These are phyloP conservation scores for Palloptera scutellata DNA, from an alignment of 2,888 invertebrate species.

Conservation along the genomic window DNA sequence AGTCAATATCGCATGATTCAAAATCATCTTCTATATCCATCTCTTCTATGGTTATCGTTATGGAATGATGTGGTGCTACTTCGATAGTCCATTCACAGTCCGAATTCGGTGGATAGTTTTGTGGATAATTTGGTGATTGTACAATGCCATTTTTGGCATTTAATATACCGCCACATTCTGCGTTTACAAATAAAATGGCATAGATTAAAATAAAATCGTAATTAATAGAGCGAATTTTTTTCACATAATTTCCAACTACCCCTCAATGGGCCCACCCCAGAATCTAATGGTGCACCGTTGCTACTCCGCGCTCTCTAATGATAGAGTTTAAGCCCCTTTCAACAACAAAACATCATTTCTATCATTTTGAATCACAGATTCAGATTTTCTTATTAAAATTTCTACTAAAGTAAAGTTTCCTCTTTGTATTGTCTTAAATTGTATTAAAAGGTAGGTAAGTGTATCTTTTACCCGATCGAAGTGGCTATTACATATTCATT, in stretches of 20 bases:
- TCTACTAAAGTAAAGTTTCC: too few relatives aligned
- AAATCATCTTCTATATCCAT: slow-evolving; percentile 68
- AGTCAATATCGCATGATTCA: slow-evolving; percentile 50
- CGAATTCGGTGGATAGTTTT: slow-evolving; percentile 76
- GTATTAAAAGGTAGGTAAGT: too few relatives aligned
- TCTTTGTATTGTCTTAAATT: too few relatives aligned
- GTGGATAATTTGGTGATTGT: slow-evolving; percentile 84
- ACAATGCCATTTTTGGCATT: slow-evolving; percentile 72
- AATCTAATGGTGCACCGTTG: too few relatives aligned
- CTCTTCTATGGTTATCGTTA: slow-evolving; percentile 75
- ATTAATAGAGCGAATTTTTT: background rate
- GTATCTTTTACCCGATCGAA: too few relatives aligned
- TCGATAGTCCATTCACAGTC: slow-evolving; percentile 82
- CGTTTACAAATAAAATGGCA: slow-evolving; percentile 8
- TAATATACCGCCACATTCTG: slow-evolving; percentile 81
- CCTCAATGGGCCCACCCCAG: too few relatives aligned
- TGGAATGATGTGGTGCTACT: slow-evolving; percentile 72
- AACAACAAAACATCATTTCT: too few relatives aligned
- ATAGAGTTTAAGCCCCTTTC: too few relatives aligned
- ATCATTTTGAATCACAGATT: too few relatives aligned
- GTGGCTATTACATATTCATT: too few relatives aligned
- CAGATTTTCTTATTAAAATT: too few relatives aligned
- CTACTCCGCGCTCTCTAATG: too few relatives aligned
- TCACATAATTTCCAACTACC: background rate
- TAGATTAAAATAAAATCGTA: background rate